Evolutionary conservation across 2,113 vertebrate genomes (phyloP), one percentile per base, ranked within the genome.

Genomic region (Platanista minor): DNA sequence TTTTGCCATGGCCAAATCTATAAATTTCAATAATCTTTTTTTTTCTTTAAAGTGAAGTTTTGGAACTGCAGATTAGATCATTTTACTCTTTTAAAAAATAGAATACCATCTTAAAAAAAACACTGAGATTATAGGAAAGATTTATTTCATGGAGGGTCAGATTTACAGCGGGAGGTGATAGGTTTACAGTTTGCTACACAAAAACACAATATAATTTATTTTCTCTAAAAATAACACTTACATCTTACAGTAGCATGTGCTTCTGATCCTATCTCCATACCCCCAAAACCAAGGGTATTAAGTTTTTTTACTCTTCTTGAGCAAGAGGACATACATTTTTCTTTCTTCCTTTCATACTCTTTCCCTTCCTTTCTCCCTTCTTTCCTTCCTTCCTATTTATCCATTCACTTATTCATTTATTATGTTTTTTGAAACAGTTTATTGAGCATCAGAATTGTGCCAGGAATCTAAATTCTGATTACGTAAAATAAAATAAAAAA

Each of bases 141-240:
- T 98, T 98, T 98, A 98, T 97, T 98, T 91, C 72, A 88, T 36
- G 41, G 93, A 97, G 25, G 78, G 77, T 97, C 93, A 96, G 95
- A 97, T 98, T 98, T 98, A 98, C 43, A 98, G 74, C 36, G 66
- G 90, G 64, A 97, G 95, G 94, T 95, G 97, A 98, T 97, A 97
- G 69, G 91, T 98, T 98, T 98, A 98, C 96, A 98, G 97, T 91
- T 96, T 98, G 59, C 83, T 97, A 74, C 86, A 96, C 27, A 80
- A 96, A 98, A 98, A 96, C 92, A 95, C 95, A 49, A 49, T 75
- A 90, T 97, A 91, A 98, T 98, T 98, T 97, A 97, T 98, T 98
- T 97, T 91, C 49, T 96, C 95, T 96, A 98, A 98, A 98, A 98
- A 98, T 97, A 87, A 90, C 31, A 95, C 94, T 97, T 95, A 46